These are phyloP conservation scores for Romanogobio albipinnatus DNA, from an alignment of 2,113 vertebrate genomes.

Conservation along the genomic window DNA sequence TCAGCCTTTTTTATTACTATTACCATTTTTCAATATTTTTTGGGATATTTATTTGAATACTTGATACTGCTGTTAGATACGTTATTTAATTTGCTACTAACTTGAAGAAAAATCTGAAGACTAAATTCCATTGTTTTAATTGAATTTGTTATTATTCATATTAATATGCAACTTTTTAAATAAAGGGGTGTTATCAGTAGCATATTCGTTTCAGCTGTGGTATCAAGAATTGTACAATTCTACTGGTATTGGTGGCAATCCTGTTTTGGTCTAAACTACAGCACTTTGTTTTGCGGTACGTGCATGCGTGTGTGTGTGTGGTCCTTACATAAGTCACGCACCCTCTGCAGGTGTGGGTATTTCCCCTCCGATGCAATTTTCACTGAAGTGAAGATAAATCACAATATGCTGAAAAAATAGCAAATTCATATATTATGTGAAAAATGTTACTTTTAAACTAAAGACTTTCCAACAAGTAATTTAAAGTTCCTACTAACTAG, in stretches of 20 bases:
- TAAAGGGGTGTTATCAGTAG: neutral
- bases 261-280: neutral
- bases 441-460: neutral
- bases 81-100: neutral
- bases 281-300: neutral
- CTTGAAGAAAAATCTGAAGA: neutral
- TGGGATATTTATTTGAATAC: neutral
- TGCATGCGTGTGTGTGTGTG: neutral
- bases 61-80: neutral
- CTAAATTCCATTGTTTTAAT: neutral
- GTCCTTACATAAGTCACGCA: neutral
- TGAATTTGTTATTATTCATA: neutral
- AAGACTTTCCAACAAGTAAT: neutral
- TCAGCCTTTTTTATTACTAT: neutral
- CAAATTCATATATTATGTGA: neutral
- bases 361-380: neutral
- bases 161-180: neutral
- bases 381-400: neutral
- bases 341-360: constrained; percentile 1
- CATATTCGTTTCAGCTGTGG: neutral
- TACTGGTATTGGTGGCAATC: neutral
- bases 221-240: neutral
- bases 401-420: neutral
- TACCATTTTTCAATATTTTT: neutral
- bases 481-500: neutral